These are phyloP conservation scores for Chaetodon trifasciatus DNA, from an alignment of 2,797 vertebrate genomes.

Conservation along the genomic window DNA sequence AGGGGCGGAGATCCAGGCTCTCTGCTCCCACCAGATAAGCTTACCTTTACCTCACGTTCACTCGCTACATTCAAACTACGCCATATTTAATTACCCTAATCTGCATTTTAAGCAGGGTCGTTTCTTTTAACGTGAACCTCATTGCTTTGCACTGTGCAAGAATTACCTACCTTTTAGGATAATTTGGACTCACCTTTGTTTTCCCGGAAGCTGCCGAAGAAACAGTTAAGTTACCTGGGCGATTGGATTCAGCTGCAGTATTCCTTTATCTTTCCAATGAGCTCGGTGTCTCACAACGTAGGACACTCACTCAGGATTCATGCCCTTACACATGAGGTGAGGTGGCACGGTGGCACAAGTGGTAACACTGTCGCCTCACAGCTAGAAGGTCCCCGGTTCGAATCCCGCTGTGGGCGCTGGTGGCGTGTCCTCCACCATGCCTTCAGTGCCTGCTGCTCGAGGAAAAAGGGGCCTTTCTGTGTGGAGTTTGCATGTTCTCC, in stretches of 20 bases:
- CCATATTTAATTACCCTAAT: conserved; percentile 74
- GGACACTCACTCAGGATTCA: conserved; percentile 5
- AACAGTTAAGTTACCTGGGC: conserved; percentile 2
- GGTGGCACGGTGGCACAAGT: no score
- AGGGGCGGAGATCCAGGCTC: conserved; percentile 73
- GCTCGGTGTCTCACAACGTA: conserved; percentile 6
- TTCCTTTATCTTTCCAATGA: conserved; percentile 7
- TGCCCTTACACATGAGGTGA: not conserved
- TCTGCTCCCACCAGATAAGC: conserved; percentile 56
- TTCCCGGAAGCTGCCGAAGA: conserved; percentile 13
- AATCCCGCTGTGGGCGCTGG: no score
- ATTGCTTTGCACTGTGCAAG: conserved; percentile 1
- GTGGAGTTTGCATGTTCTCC: no score
- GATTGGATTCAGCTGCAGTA: conserved; percentile 10
- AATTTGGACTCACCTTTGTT: conserved; percentile 12
- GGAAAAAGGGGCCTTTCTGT: no score
- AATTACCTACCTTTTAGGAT: conserved; percentile 15
- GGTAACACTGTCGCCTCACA: no score
- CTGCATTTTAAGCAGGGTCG: conserved; percentile 33
- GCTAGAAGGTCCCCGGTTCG: no score
- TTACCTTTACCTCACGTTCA: conserved; percentile 67
- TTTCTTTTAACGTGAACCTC: not conserved
- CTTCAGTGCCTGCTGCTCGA: no score
- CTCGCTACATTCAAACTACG: conserved; percentile 47
- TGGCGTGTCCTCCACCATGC: no score